phyloP scores from a whole-genome alignment of 2,797 vertebrate genomes.

The Sebastes ruberrimus region DNA sequence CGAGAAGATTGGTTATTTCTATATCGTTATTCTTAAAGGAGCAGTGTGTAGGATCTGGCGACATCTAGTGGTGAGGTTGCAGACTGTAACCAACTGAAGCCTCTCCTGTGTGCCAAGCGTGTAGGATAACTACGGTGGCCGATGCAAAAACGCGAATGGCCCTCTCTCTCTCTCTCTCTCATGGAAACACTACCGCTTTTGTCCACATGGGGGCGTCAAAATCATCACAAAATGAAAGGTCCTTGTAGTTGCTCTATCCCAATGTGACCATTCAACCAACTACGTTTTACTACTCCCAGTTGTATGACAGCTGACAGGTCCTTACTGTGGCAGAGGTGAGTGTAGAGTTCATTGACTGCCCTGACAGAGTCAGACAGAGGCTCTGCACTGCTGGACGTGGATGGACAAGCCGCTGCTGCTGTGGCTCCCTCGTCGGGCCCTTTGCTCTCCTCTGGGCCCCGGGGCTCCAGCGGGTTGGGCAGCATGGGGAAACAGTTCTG shows the following conservation, averaged over 20 bases:
- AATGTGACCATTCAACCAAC: neutral
- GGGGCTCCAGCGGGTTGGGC: constrained; percentile 76
- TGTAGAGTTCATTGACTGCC: constrained; percentile 89
- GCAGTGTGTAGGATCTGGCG: too few relatives aligned
- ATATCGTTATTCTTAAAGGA: neutral
- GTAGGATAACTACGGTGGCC: too few relatives aligned
- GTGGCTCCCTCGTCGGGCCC: constrained; percentile 8
- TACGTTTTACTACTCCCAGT: neutral
- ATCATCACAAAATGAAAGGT: neutral
- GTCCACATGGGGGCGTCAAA: neutral
- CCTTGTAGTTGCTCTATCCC: too few relatives aligned
- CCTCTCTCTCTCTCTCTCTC: too few relatives aligned
- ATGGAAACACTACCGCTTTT: neutral
- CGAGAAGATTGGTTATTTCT: neutral
- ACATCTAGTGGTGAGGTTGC: too few relatives aligned
- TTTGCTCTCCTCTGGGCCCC: constrained; percentile 54
- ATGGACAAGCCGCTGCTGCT: constrained; percentile 36
- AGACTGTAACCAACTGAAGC: too few relatives aligned
- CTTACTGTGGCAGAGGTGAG: constrained; percentile 91
- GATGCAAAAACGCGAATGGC: too few relatives aligned
- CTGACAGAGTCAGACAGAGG: constrained; percentile 57
- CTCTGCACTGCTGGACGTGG: constrained; percentile 57
- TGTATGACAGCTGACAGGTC: neutral
- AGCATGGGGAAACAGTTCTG: constrained; percentile 94
- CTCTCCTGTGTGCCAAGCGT: too few relatives aligned